Evolutionary conservation across 23 tunicate genomes (phyloP).

Genomic region (Phallusia fumigata): DNA sequence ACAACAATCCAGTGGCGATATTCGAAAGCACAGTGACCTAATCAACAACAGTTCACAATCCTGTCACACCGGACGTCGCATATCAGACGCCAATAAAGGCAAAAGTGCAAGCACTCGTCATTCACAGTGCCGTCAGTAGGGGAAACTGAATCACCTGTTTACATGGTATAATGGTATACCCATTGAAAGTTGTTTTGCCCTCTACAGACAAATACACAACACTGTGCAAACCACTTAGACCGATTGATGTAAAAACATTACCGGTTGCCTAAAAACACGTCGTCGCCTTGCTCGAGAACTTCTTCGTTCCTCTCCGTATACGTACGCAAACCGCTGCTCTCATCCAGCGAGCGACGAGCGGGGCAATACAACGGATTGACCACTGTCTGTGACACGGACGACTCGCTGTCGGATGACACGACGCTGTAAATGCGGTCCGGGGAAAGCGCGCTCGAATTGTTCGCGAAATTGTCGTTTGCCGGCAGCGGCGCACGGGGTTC

Average conservation of each 20-base stretch:
- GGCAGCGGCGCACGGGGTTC: not conserved
- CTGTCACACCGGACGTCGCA: too few species aligned
- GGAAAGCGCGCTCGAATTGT: not conserved
- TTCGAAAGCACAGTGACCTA: too few species aligned
- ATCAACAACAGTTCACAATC: too few species aligned
- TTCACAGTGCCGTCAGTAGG: not conserved
- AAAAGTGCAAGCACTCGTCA: not conserved
- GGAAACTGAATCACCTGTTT: not conserved
- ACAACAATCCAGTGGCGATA: too few species aligned
- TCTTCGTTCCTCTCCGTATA: not conserved
- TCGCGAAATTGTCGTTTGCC: not conserved
- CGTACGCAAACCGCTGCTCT: not conserved
- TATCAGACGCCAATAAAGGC: not conserved
- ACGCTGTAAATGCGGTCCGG: constrained; percentile 3
- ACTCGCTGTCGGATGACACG: constrained; percentile 19
- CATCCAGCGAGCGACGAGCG: not conserved
- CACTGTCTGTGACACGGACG: constrained; percentile 24
- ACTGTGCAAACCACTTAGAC: too few species aligned
- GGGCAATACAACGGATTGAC: constrained; percentile 18
- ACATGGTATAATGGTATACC: not conserved
- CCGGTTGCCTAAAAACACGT: not conserved
- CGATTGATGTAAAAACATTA: not conserved
- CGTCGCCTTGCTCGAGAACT: not conserved
- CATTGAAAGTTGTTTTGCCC: too few species aligned
- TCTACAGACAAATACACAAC: too few species aligned